Evolutionary conservation across 1,140 invertebrate species (phyloP).

Genomic region (Eumeta japonica): DNA sequence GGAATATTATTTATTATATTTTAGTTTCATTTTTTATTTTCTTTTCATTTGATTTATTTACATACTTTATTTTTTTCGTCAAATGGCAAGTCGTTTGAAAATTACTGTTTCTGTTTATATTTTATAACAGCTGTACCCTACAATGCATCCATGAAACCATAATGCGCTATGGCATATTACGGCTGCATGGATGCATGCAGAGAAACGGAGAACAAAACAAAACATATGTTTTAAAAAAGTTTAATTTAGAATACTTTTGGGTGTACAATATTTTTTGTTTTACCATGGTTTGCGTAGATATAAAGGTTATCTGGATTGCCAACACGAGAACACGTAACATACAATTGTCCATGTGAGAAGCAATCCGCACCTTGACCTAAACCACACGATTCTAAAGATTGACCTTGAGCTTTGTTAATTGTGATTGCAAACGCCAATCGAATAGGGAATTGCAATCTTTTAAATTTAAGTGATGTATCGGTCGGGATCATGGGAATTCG

Average conservation of each 20-base stretch:
- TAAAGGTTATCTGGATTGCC: conserved; percentile 39
- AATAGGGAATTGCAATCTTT: conserved; percentile 43
- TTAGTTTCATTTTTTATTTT: no score
- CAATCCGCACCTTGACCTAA: conserved; percentile 17
- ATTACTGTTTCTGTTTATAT: no score
- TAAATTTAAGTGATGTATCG: conserved; percentile 29
- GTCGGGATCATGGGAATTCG: conserved; percentile 20
- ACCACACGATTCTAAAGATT: conserved; percentile 29
- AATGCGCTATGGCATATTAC: no score
- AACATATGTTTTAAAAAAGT: no score
- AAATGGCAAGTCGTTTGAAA: no score
- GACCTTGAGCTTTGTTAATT: conserved; percentile 59
- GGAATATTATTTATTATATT: no score
- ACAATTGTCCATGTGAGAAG: conserved; percentile 20
- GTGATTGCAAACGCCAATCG: conserved; percentile 57
- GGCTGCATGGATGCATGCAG: no score
- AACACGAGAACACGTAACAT: conserved; percentile 31
- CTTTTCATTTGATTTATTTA: no score
- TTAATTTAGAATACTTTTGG: conserved; percentile 23
- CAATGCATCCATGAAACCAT: no score
- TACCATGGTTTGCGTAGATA: conserved; percentile 26
- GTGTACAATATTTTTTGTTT: conserved; percentile 35
- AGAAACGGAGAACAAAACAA: no score
- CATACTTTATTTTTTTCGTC: no score
- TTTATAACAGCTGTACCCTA: no score